Percentiles rank a stretch among this genome's conserved stretches.
These are phyloP conservation scores for Diachasma alloeum DNA, from an alignment of 1,140 invertebrate genomes.

Conservation along the genomic window DNA sequence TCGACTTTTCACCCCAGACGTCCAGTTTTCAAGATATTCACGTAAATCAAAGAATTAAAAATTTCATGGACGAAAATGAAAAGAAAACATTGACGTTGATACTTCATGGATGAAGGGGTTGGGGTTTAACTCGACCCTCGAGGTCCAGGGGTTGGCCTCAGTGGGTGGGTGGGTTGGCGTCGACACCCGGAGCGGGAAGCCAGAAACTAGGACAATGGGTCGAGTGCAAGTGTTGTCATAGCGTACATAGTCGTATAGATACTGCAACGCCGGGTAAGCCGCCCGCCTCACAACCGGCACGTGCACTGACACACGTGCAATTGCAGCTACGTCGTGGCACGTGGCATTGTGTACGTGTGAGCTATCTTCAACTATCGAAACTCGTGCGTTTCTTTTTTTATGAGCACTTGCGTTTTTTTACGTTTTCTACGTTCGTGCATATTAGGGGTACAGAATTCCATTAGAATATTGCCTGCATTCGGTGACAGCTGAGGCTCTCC, in stretches of 20 bases:
- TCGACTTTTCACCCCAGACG: too few species aligned
- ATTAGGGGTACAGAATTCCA: not conserved
- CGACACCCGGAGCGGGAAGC: slow-evolving; percentile 1
- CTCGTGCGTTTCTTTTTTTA: too few species aligned
- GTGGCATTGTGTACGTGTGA: not conserved
- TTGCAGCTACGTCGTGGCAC: slow-evolving; percentile 33
- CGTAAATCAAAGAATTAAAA: too few species aligned
- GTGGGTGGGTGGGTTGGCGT: slow-evolving; percentile 18
- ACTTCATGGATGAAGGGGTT: not conserved
- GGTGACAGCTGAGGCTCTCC: too few species aligned
- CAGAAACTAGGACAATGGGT: slow-evolving; percentile 61
- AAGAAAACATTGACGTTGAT: not conserved
- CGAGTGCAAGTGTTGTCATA: slow-evolving; percentile 45
- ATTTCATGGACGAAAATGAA: not conserved
- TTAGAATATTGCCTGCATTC: not conserved
- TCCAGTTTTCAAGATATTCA: too few species aligned
- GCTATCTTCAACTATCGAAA: not conserved
- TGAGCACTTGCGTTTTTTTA: not conserved
- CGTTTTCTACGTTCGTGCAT: not conserved
- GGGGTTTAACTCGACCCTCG: slow-evolving; percentile 12
- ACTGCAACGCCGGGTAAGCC: slow-evolving; percentile 12
- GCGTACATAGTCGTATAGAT: slow-evolving; percentile 35
- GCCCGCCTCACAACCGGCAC: slow-evolving; percentile 36
- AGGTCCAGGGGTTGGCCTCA: slow-evolving; percentile 44
- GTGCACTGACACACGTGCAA: slow-evolving; percentile 48